Evolutionary conservation across 2,113 vertebrate species (phyloP).

Genomic region (Stictonetta naevosa): DNA sequence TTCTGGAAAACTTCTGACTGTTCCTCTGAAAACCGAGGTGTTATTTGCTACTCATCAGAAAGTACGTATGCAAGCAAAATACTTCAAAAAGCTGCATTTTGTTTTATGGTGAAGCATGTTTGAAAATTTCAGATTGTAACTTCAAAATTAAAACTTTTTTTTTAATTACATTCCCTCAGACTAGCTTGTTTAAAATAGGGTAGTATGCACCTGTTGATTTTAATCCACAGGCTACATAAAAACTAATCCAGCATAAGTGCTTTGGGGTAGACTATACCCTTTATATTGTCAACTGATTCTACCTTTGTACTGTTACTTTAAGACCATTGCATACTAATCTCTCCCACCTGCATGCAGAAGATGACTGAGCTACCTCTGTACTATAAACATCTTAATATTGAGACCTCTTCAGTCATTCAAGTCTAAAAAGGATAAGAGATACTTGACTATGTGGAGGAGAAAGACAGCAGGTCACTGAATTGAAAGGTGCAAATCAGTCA

Average conservation of each 20-base stretch:
- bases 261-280: neutral
- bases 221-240: neutral
- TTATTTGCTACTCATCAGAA: conserved; percentile 86
- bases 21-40: conserved; percentile 79
- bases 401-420: neutral
- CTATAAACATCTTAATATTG: neutral
- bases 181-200: neutral
- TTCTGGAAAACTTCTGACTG: conserved; percentile 93
- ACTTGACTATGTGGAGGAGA: neutral
- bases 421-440: neutral
- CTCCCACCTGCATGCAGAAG: neutral
- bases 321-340: neutral
- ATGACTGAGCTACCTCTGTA: neutral
- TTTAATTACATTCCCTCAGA: neutral
- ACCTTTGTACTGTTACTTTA: neutral
- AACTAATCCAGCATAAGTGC: neutral
- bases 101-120: neutral
- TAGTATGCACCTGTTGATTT: neutral
- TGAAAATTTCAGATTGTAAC: neutral
- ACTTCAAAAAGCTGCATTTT: neutral
- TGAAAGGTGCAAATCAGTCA: neutral
- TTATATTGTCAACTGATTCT: neutral
- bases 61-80: conserved; percentile 73
- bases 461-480: neutral
- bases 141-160: neutral